Evolutionary conservation across 2,113 vertebrate genomes (phyloP).

Genomic region (Microtus ochrogaster): DNA sequence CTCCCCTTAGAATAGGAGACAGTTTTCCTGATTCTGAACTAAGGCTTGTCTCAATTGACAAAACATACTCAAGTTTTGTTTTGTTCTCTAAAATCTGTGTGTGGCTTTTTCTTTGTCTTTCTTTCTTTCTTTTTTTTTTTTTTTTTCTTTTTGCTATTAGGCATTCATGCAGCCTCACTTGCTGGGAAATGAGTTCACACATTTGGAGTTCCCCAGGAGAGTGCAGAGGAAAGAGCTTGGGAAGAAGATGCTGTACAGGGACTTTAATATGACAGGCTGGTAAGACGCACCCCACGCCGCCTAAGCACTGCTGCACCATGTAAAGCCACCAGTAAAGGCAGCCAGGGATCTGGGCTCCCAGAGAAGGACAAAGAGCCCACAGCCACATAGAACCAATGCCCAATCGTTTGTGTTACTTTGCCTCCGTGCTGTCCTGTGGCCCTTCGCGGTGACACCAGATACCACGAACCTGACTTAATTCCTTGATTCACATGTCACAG

Average conservation of each 20-base stretch:
- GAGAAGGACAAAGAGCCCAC: background rate
- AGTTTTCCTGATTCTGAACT: slow-evolving; percentile 56
- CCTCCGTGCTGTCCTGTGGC: background rate
- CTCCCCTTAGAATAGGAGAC: background rate
- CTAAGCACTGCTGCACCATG: rapidly evolving
- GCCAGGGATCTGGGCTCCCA: background rate
- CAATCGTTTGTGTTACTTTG: background rate
- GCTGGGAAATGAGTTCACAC: slow-evolving; percentile 99
- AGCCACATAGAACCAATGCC: background rate
- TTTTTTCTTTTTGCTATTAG: slow-evolving; percentile 83
- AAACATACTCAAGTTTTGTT: slow-evolving; percentile 31
- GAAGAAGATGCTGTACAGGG: slow-evolving; percentile 98
- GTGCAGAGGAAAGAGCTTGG: slow-evolving; percentile 98
- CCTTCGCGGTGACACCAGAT: too few relatives aligned
- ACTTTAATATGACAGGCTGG: slow-evolving; percentile 99
- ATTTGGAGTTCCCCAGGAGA: slow-evolving; percentile 98
- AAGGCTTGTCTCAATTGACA: slow-evolving; percentile 48
- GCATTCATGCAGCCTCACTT: slow-evolving; percentile 98
- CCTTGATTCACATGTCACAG: background rate
- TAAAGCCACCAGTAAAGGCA: background rate
- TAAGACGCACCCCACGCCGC: slow-evolving; percentile 82
- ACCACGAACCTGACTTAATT: background rate
- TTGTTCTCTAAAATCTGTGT: slow-evolving; percentile 60
- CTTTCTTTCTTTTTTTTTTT: background rate
- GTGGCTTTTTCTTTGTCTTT: background rate